Evolutionary conservation across 2,113 vertebrate species (phyloP).

Genomic region (Nycticorax nycticorax): DNA sequence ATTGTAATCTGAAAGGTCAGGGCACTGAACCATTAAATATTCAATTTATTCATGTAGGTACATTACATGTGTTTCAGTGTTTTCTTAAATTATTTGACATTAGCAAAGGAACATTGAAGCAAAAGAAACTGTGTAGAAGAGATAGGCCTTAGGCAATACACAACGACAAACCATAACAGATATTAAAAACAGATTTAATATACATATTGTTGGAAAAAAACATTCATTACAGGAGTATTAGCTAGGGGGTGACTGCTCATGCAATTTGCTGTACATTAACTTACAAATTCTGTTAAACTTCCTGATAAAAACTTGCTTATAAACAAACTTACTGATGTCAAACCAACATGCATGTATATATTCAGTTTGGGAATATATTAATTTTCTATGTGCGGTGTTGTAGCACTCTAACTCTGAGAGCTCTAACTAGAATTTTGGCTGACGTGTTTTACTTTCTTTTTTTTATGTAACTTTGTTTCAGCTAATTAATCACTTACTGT

Average conservation of each 20-base stretch:
- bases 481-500: background rate
- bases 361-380: background rate
- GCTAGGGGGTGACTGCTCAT: background rate
- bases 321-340: background rate
- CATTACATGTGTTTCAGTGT: background rate
- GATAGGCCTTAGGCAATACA: background rate
- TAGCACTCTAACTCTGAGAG: background rate
- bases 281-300: background rate
- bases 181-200: background rate
- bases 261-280: background rate
- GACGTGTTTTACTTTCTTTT: background rate
- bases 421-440: background rate
- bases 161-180: background rate
- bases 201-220: background rate
- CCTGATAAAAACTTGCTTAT: background rate
- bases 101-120: background rate
- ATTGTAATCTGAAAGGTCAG: conserved; percentile 38
- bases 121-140: background rate
- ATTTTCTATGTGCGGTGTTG: background rate
- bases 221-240: background rate
- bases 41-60: conserved; percentile 43
- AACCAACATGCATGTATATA: background rate
- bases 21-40: conserved; percentile 32
- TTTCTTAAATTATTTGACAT: conserved; percentile 37
- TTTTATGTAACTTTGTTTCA: background rate